phyloP scores from a whole-genome alignment of 2,888 invertebrate species.

The Erebia epiphron region DNA sequence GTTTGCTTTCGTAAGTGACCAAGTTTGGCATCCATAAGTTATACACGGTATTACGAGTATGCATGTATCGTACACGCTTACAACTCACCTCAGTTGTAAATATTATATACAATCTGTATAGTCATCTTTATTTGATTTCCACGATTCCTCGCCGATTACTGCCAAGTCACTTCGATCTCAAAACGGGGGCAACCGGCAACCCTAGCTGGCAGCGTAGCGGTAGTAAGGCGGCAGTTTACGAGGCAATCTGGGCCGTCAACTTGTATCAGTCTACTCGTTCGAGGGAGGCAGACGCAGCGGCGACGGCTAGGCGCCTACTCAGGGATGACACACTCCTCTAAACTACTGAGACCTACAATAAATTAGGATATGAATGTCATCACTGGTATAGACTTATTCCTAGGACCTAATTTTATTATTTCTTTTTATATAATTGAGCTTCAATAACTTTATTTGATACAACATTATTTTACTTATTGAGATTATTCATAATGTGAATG shows the following conservation, averaged over 20 bases:
- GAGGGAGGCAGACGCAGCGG: conserved; percentile 67
- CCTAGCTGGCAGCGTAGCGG: conserved; percentile 21
- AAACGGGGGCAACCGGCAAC: not conserved
- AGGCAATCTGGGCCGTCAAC: conserved; percentile 63
- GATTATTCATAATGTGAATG: too few species aligned
- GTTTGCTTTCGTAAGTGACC: too few species aligned
- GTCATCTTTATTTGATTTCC: too few species aligned
- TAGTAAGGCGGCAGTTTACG: conserved; percentile 55
- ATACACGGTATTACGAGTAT: too few species aligned
- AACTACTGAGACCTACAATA: conserved; percentile 29
- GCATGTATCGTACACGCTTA: too few species aligned
- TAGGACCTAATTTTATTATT: not conserved
- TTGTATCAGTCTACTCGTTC: conserved; percentile 51
- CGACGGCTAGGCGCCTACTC: conserved; percentile 57
- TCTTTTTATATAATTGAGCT: not conserved
- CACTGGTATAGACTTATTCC: not conserved
- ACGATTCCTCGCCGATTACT: too few species aligned
- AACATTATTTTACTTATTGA: not conserved
- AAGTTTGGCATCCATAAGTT: too few species aligned
- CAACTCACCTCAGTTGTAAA: too few species aligned
- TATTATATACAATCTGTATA: too few species aligned
- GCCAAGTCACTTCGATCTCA: not conserved
- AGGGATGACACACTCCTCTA: conserved; percentile 39
- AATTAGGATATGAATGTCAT: conserved; percentile 38
- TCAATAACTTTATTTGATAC: not conserved